Evolutionary conservation across 2,113 vertebrate genomes (phyloP).

Genomic region (Nothocercus julius): DNA sequence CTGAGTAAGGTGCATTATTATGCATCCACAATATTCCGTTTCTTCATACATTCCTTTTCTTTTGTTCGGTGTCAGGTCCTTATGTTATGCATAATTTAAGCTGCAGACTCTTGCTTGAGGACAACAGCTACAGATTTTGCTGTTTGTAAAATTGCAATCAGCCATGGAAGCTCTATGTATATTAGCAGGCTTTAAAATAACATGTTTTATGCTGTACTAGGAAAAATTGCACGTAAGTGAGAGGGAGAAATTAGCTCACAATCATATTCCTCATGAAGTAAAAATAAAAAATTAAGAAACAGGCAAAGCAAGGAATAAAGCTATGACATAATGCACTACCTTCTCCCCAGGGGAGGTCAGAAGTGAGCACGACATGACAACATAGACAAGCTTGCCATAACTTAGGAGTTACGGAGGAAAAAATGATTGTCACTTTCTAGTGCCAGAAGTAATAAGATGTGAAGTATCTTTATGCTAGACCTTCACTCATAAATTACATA

Average conservation of each 20-base stretch:
- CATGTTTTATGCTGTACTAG: background rate
- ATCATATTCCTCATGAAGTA: background rate
- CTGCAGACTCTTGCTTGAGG: background rate
- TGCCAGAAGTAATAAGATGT: background rate
- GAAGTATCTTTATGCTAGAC: background rate
- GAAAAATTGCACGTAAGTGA: background rate
- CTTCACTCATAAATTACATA: background rate
- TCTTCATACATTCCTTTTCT: background rate
- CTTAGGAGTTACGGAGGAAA: background rate
- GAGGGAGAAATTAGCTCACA: background rate
- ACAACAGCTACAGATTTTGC: background rate
- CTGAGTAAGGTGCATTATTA: background rate
- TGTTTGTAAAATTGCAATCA: background rate
- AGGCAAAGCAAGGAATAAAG: background rate
- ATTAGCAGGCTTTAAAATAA: background rate
- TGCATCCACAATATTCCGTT: background rate
- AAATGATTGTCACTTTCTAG: background rate
- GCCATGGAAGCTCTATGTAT: background rate
- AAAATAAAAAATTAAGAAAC: background rate
- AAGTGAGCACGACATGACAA: background rate
- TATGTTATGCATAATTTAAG: background rate
- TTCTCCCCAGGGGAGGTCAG: background rate
- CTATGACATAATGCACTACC: background rate
- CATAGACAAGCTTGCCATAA: background rate
- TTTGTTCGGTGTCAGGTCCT: background rate